These are phyloP conservation scores for Salticus scenicus DNA, from an alignment of 2,888 invertebrate genomes.

Conservation along the genomic window DNA sequence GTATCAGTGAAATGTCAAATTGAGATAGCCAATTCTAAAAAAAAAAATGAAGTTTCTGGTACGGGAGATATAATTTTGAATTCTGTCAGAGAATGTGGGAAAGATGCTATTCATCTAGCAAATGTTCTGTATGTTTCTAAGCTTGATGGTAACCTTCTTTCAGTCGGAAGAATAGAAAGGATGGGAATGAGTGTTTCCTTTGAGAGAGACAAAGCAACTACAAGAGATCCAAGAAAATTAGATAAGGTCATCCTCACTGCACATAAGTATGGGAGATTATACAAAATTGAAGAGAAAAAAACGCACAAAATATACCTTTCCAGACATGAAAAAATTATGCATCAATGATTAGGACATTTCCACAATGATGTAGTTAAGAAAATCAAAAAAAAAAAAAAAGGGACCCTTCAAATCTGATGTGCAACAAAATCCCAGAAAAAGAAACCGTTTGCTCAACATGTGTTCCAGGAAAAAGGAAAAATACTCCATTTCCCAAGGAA, in stretches of 20 bases:
- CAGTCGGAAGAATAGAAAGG: background rate
- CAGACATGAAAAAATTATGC: no score
- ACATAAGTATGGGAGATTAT: no score
- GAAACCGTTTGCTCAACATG: background rate
- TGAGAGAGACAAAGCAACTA: background rate
- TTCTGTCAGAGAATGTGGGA: background rate
- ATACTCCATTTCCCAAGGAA: background rate
- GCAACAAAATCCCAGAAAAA: background rate
- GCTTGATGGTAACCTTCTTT: background rate
- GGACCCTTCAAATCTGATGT: background rate
- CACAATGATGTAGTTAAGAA: conserved; percentile 10
- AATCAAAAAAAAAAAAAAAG: background rate
- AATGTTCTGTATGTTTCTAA: background rate
- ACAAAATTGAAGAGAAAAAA: no score
- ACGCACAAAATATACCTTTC: no score
- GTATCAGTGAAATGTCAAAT: background rate
- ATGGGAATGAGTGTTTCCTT: background rate
- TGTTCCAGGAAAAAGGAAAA: background rate
- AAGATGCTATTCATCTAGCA: background rate
- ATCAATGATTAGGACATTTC: background rate
- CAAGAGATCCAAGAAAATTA: background rate
- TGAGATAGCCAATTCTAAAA: background rate
- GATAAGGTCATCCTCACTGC: no score
- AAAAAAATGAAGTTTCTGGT: background rate
- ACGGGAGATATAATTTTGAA: background rate